Conservation (phyloP, 2,113 vertebrate species). For the Eleginops maclovinus region DNA sequence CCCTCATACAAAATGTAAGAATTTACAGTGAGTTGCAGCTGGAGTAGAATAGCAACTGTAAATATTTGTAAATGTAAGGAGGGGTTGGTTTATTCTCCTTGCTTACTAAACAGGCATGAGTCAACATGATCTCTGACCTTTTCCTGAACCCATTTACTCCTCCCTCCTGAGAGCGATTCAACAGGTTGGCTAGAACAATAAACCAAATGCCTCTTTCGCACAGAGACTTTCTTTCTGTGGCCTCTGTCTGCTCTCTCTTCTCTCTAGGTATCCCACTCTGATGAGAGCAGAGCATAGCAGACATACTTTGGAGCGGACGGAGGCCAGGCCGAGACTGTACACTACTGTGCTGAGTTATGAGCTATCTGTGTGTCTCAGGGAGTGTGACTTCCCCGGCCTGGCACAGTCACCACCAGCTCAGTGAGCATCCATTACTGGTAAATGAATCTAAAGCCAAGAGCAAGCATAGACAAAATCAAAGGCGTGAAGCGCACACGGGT, state of each 20-base stretch:
- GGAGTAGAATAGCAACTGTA: constrained; percentile 33
- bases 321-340: constrained; percentile 61
- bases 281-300: constrained; percentile 74
- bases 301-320: constrained; percentile 70
- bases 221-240: constrained; percentile 42
- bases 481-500: constrained; percentile 10
- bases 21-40: constrained; percentile 44
- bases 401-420: constrained; percentile 13
- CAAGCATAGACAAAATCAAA: constrained; percentile 38
- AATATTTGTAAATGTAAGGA: constrained; percentile 67
- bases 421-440: constrained; percentile 49
- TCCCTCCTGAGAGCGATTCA: constrained; percentile 59
- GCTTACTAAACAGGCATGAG: constrained; percentile 51
- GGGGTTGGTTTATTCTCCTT: constrained; percentile 42
- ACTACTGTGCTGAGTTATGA: constrained; percentile 53
- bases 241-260: constrained; percentile 46
- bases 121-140: constrained; percentile 71
- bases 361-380: constrained; percentile 47
- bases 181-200: constrained; percentile 76
- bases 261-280: constrained; percentile 49
- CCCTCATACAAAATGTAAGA: constrained; percentile 4
- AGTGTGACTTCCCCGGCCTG: constrained; percentile 31
- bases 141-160: constrained; percentile 62
- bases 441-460: constrained; percentile 34
- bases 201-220: constrained; percentile 54